phyloP scores from a whole-genome alignment of 53 echinoderm and acorn worm species.

The Apostichopus leukothele region DNA sequence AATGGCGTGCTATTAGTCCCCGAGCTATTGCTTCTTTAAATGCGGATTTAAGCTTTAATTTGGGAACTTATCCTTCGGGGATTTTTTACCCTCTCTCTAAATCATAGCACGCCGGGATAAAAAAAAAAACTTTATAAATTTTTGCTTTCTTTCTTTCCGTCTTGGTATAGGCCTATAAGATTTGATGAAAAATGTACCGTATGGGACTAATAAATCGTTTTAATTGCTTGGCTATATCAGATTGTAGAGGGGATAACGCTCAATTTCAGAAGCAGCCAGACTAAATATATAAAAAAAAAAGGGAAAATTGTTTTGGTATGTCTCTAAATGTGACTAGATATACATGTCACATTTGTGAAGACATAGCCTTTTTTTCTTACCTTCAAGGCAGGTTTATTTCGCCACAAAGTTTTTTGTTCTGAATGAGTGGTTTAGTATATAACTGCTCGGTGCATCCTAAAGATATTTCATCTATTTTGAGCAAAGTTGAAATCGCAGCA shows the following conservation, averaged over 20 bases:
- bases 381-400: too few species aligned
- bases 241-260: conserved; percentile 1
- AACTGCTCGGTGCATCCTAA: too few species aligned
- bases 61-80: conserved; percentile 38
- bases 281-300: neutral
- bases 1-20: conserved; percentile 45
- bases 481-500: too few species aligned
- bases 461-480: too few species aligned
- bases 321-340: neutral
- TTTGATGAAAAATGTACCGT: conserved; percentile 11
- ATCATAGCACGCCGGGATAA: conserved; percentile 27
- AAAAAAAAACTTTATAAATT: neutral
- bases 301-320: neutral
- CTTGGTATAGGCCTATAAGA: neutral
- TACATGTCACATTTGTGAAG: neutral
- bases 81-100: conserved; percentile 13
- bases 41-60: conserved; percentile 49
- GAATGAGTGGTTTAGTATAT: too few species aligned
- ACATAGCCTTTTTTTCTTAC: neutral
- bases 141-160: neutral
- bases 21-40: conserved; percentile 43
- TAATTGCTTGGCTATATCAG: conserved; percentile 23
- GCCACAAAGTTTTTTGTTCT: too few species aligned
- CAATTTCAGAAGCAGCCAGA: neutral
- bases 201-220: conserved; percentile 44